Conservation (phyloP, 2,797 vertebrate genomes). For the Liasis olivaceus region DNA sequence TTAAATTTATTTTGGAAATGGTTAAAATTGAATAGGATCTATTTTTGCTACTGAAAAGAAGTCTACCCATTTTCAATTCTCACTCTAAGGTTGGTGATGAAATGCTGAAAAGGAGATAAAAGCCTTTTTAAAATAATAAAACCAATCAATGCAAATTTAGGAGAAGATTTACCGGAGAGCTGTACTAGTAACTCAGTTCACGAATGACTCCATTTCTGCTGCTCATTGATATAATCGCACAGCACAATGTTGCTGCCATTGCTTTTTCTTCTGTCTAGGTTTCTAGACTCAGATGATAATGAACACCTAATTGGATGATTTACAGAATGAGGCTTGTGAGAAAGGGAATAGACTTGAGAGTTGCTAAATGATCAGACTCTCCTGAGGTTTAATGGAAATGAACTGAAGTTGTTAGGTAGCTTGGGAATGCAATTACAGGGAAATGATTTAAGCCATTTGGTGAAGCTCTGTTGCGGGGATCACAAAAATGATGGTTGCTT, state of each 20-base stretch:
- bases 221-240: neutral
- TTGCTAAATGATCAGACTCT: slow-evolving; percentile 56
- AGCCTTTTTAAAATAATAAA: slow-evolving; percentile 37
- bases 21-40: neutral
- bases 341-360: neutral
- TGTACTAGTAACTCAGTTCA: neutral
- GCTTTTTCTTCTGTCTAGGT: slow-evolving; percentile 18
- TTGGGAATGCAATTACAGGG: slow-evolving; percentile 69
- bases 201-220: neutral
- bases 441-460: slow-evolving; percentile 69
- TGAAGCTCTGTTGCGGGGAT: slow-evolving; percentile 64
- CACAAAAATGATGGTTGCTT: slow-evolving; percentile 67
- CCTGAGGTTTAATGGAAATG: slow-evolving; percentile 63
- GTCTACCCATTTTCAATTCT: neutral
- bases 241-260: neutral
- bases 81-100: slow-evolving; percentile 45
- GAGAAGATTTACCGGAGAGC: slow-evolving; percentile 3
- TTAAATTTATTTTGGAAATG: neutral
- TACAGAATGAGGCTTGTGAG: slow-evolving; percentile 2
- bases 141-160: slow-evolving; percentile 32
- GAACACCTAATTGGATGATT: slow-evolving; percentile 21
- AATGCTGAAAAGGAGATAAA: slow-evolving; percentile 11
- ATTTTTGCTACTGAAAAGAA: slow-evolving; percentile 28
- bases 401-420: slow-evolving; percentile 62
- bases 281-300: slow-evolving; percentile 15